These are phyloP conservation scores for Meriones psammophilus DNA, from an alignment of 2,797 vertebrate genomes.

Conservation along the genomic window DNA sequence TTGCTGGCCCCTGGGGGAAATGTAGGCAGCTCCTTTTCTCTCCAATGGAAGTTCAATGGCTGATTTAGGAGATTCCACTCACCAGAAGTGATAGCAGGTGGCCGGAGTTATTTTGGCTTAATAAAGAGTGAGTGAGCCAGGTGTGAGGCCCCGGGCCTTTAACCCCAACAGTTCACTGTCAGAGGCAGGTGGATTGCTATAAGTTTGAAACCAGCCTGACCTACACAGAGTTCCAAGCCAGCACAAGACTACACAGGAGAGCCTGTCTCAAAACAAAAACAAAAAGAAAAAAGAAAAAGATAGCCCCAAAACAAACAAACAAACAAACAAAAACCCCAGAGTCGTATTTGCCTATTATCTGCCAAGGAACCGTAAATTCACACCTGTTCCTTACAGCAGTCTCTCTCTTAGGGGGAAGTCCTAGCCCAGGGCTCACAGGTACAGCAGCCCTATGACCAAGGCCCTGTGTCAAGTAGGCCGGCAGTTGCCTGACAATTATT, in stretches of 20 bases:
- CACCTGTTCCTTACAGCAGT: background rate
- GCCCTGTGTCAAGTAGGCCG: background rate
- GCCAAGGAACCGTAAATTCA: background rate
- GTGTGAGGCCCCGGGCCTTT: background rate
- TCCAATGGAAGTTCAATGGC: background rate
- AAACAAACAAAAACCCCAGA: background rate
- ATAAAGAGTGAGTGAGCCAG: background rate
- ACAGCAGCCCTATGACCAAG: background rate
- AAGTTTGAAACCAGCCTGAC: background rate
- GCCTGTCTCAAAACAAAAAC: background rate
- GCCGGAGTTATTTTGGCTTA: background rate
- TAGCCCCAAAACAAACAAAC: background rate
- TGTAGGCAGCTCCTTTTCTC: background rate
- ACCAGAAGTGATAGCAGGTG: background rate
- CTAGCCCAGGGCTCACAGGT: background rate
- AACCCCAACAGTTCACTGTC: background rate
- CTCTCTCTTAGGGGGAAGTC: background rate
- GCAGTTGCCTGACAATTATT: background rate
- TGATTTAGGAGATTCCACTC: background rate
- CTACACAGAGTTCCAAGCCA: background rate
- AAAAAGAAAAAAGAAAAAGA: background rate
- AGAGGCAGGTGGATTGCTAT: background rate
- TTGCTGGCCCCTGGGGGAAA: too few species aligned
- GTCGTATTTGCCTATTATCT: background rate
- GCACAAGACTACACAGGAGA: background rate